These are phyloP conservation scores for Catocala sponsa DNA, from an alignment of 2,888 invertebrate genomes.

Conservation along the genomic window DNA sequence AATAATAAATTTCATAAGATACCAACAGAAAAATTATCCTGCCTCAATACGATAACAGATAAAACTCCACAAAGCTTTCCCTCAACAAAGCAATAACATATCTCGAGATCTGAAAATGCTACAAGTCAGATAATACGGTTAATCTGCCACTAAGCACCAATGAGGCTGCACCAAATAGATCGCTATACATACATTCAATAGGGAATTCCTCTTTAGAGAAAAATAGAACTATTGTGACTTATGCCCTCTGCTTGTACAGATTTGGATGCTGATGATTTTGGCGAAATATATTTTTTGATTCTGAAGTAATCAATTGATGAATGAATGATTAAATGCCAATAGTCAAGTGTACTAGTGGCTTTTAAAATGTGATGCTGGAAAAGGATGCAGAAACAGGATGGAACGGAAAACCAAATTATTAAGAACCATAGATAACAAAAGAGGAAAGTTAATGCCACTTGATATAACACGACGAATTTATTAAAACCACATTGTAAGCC, in stretches of 20 bases:
- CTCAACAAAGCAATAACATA: constrained; percentile 1
- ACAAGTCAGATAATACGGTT: constrained; percentile 29
- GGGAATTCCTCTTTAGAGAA: constrained; percentile 39
- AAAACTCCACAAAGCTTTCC: not conserved
- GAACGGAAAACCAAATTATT: too few species aligned
- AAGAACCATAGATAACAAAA: too few species aligned
- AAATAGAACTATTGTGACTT: constrained; percentile 48
- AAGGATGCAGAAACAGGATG: too few species aligned
- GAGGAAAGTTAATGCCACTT: too few species aligned
- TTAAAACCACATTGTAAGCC: too few species aligned
- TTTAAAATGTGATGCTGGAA: too few species aligned
- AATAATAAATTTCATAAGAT: too few species aligned
- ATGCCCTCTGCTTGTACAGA: constrained; percentile 36
- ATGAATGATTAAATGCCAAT: not conserved
- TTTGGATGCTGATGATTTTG: not conserved
- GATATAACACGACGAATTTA: too few species aligned
- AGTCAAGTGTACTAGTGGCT: too few species aligned
- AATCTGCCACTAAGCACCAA: constrained; percentile 38
- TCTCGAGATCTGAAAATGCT: not conserved
- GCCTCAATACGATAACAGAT: too few species aligned
- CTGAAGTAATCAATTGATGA: not conserved
- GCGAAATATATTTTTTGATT: not conserved
- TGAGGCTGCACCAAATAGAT: constrained; percentile 46
- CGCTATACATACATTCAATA: constrained; percentile 33
- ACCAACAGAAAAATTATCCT: too few species aligned